Evolutionary conservation across 2,888 invertebrate species (phyloP), one percentile per base, ranked within the genome.

Genomic region (Limenitis camilla): DNA sequence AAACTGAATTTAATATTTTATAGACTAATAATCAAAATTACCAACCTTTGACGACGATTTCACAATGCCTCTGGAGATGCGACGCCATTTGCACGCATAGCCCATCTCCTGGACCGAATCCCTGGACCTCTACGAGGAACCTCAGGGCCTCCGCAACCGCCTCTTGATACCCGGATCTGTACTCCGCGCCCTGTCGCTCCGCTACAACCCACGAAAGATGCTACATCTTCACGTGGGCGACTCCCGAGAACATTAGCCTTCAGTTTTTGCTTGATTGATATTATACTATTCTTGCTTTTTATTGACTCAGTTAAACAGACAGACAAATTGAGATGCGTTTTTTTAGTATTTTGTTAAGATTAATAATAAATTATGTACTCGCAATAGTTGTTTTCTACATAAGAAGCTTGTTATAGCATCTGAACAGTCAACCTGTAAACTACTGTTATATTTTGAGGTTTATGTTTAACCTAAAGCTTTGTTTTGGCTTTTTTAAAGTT

Each of bases 121-220:
- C 94, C 67, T 95, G 94, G 6, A 92, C 91, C 69, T 97, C 96
- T 27, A 95, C 93, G 45, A 98, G 91, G 78, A 95, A 98, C 64
- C 96, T 91, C 85, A 97, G 92, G 1, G 94, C 92, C 77, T 98
- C 97, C 48, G 94, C 93, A 72, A 95, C 91, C 62, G 97, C 97
- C 76, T 97, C 97, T 72, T 95, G 94, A 84, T 93, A 98, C 2
- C 98, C 98, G 11, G 94, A 90, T 50, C 93, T 90, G 78, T 92
- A 96, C 61, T 74, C 68, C 29, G 76, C 79, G 19, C 71, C 68
- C 44, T 69, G 74, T 9, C 76, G 68, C 51, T 85, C 85, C n/a
- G 74, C 76, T 79, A 76, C 55, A 77, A 76, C 72, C 78, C 75
- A 73, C 68, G 39, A 62, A 71, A 71, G 72, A 77, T 78, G 75